Conservation (phyloP, 2,888 invertebrate genomes). For the Holacanthella duospinosa region DNA sequence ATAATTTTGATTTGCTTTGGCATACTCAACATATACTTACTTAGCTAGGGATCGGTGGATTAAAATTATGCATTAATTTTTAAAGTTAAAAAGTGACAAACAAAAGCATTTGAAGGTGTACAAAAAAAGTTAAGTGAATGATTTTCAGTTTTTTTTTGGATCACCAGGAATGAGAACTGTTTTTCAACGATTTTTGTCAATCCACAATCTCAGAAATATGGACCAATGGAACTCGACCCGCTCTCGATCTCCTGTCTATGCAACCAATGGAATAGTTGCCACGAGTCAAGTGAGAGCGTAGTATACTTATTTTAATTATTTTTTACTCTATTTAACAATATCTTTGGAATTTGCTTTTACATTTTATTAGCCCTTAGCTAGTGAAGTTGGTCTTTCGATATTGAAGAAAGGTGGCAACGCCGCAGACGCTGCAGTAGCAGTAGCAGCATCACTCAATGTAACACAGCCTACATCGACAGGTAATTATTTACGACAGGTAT, state of each 20-base stretch:
- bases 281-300: conserved; percentile 28
- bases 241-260: conserved; percentile 29
- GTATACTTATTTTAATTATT: background rate
- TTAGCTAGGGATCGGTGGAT: no score
- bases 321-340: background rate
- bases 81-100: no score
- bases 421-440: conserved; percentile 43
- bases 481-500: background rate
- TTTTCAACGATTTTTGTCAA: no score
- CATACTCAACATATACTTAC: no score
- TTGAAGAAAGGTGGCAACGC: conserved; percentile 43
- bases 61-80: no score
- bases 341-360: conserved; percentile 1
- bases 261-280: conserved; percentile 32
- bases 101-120: no score
- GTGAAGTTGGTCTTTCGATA: conserved; percentile 36
- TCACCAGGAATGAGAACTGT: no score
- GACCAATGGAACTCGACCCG: conserved; percentile 26
- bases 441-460: conserved; percentile 43
- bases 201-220: background rate
- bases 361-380: conserved; percentile 22
- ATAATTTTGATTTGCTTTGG: no score
- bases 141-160: no score
- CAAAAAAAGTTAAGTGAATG: no score
- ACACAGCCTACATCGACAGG: conserved; percentile 42